phyloP scores from a whole-genome alignment of 2,113 vertebrate genomes.

The Arenaria interpres region DNA sequence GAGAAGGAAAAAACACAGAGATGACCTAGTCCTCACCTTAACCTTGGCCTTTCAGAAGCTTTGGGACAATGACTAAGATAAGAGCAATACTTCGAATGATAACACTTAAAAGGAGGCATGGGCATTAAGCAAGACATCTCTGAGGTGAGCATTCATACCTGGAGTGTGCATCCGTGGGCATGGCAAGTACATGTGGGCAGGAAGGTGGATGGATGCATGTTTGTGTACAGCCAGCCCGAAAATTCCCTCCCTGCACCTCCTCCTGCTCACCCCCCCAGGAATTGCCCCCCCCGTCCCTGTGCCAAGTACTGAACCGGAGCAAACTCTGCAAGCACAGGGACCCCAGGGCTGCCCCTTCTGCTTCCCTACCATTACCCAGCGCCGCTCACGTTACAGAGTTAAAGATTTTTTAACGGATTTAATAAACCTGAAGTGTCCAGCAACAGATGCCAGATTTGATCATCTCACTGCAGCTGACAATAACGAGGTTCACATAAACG shows the following conservation, averaged over 20 bases:
- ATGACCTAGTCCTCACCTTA: neutral
- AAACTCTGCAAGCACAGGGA: neutral
- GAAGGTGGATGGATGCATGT: neutral
- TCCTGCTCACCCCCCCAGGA: neutral
- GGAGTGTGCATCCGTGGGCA: rapidly evolving
- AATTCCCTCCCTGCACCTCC: neutral
- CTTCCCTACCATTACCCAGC: rapidly evolving
- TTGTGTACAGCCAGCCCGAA: rapidly evolving
- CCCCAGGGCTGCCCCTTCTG: rapidly evolving
- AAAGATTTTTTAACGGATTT: neutral
- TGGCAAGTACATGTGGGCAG: neutral
- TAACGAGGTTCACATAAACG: neutral
- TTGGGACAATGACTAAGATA: neutral
- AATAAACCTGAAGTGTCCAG: constrained; percentile 24
- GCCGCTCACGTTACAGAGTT: rapidly evolving
- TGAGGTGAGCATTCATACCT: neutral
- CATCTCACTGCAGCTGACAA: neutral
- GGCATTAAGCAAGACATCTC: neutral
- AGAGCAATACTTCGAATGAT: neutral
- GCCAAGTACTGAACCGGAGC: neutral
- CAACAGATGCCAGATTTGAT: constrained; percentile 21
- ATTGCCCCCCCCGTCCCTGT: neutral
- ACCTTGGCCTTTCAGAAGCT: neutral
- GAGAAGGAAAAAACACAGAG: neutral
- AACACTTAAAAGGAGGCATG: neutral